phyloP scores from a whole-genome alignment of 2,888 invertebrate genomes.

The Altica lythri region DNA sequence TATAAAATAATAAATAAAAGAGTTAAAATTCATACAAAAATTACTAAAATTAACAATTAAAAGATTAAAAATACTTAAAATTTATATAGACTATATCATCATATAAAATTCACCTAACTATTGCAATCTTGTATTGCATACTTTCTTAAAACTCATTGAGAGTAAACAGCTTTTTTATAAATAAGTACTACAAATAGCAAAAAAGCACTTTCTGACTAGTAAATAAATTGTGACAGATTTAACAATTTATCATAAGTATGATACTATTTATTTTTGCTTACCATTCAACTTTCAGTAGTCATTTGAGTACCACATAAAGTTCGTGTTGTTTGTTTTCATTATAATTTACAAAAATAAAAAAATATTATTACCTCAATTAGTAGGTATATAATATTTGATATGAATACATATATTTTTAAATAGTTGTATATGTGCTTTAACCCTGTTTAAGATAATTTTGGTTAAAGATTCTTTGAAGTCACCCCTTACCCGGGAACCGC shows the following conservation, averaged over 20 bases:
- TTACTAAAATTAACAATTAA: conserved; percentile 19
- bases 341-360: too few species aligned
- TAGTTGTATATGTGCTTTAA: too few species aligned
- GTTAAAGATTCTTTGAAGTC: too few species aligned
- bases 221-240: conserved; percentile 26
- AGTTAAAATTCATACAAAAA: conserved; percentile 10
- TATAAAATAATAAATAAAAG: conserved; percentile 25
- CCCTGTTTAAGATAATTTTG: too few species aligned
- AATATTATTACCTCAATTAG: too few species aligned
- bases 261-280: not conserved
- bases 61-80: conserved; percentile 33
- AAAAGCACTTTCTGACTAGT: conserved; percentile 43
- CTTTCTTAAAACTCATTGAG: not conserved
- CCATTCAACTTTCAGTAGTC: not conserved
- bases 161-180: too few species aligned
- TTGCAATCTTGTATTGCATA: not conserved
- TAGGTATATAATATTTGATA: too few species aligned
- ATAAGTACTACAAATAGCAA: conserved; percentile 32
- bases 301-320: not conserved
- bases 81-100: conserved; percentile 28
- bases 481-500: too few species aligned
- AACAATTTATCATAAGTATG: not conserved
- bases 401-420: too few species aligned
- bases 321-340: too few species aligned
- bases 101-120: conserved; percentile 21